Base-by-base conservation (phyloP, 2,888 invertebrate species). In the Oscheius sp. region DNA sequence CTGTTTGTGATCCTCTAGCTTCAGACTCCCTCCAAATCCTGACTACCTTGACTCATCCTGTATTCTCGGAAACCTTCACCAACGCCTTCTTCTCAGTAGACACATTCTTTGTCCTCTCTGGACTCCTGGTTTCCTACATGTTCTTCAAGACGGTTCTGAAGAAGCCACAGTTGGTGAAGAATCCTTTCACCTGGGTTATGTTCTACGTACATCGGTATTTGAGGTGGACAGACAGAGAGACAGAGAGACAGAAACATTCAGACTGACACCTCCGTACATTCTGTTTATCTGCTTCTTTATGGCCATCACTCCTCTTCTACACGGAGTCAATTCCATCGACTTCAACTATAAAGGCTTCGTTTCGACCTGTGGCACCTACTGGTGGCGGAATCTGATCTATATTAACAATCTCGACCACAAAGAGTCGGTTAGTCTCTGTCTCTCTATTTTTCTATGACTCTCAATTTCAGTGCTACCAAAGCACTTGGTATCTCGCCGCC, bases 181-280 rank as follows among this genome's bases (percentile, higher is more conserved):
- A 63, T 21, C 74, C 79, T 1, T n/a, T 72, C 7, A 78, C 78
- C 0, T 85, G 85, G 85, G 70, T 83, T 11, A 42, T 85, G 32
- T 83, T 79, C 76, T 85, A 85, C 55, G 78, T 84, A 57, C 85
- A 85, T 73, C 75, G 85, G 58, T 77, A 80, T 51, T 53, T 82
- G 1, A 63, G 80, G 80, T 80, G 47, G 21, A 21, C 21, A 21
- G 21, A 32, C 3, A 3, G 13, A 9, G 29, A 7, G 42, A 42
- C 42, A 42, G 3, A 42, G 42, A 7, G 21, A 1, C 53, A 13
- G 9, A 5, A 21, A 1, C 1, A 29, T 37, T 60, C 33, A 35
- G 59, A 37, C 59, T 60, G n/a, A 60, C 59, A 33, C 59, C 59
- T 60, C 59, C 59, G 10, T 60, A 60, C 59, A 35, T 60, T 35